Conservation (phyloP, 2,113 vertebrate genomes). For the Camelus dromedarius region DNA sequence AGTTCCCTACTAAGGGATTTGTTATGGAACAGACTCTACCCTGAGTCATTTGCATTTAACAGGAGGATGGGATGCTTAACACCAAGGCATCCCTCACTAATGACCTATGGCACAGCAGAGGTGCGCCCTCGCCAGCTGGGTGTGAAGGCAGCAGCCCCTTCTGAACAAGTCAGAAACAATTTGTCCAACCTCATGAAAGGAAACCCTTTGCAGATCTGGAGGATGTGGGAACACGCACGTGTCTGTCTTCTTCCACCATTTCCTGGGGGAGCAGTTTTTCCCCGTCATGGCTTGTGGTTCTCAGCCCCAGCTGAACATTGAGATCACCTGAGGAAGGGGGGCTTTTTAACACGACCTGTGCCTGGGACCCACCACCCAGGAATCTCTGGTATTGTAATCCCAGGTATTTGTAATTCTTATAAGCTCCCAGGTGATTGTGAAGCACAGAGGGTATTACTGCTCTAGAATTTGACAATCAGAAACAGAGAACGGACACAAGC, state of each 20-base stretch:
- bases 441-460: background rate
- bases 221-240: background rate
- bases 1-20: background rate
- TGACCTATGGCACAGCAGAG: background rate
- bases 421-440: background rate
- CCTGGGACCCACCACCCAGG: background rate
- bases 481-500: background rate
- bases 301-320: background rate
- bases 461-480: conserved; percentile 23
- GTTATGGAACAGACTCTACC: background rate
- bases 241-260: background rate
- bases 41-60: background rate
- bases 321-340: background rate
- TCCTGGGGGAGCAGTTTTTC: background rate
- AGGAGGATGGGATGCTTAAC: background rate
- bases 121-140: background rate
- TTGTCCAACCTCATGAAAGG: background rate
- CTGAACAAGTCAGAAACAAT: background rate
- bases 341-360: background rate
- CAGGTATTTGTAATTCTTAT: background rate
- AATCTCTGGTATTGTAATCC: background rate
- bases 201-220: background rate
- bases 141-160: background rate
- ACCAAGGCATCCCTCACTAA: background rate
- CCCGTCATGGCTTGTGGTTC: background rate